Conservation (phyloP, 2,888 invertebrate species). For the Latrodectus hesperus region DNA sequence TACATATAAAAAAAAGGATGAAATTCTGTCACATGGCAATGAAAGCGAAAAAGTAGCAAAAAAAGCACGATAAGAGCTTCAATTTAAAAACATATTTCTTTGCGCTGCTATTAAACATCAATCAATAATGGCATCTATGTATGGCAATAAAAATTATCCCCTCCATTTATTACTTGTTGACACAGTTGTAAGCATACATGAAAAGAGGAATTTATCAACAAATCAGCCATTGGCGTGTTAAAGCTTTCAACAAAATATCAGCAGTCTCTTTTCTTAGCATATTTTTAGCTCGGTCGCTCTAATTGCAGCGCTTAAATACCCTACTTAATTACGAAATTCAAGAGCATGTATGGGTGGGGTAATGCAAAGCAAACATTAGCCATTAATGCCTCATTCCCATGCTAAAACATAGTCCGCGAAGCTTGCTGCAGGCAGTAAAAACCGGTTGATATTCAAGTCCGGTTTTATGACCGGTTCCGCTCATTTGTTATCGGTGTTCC, state of each 20-base stretch:
- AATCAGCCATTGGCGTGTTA: not conserved
- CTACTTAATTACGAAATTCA: constrained; percentile 44
- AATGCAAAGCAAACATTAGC: constrained; percentile 12
- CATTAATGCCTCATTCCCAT: constrained; percentile 36
- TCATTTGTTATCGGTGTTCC: constrained; percentile 43
- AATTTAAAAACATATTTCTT: no score
- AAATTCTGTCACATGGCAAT: no score
- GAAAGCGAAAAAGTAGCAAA: no score
- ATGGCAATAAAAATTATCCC: not conserved
- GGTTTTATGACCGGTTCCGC: constrained; percentile 50
- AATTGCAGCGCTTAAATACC: constrained; percentile 23
- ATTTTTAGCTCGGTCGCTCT: constrained; percentile 29
- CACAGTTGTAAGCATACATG: not conserved
- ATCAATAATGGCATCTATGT: no score
- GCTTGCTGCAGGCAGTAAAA: constrained; percentile 48
- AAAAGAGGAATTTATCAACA: not conserved
- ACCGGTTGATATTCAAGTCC: constrained; percentile 51
- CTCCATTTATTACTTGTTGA: constrained; percentile 1
- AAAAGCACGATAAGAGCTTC: no score
- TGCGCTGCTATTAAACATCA: no score
- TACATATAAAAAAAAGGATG: no score
- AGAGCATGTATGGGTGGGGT: constrained; percentile 4
- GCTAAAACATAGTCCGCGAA: not conserved
- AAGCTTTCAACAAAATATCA: constrained; percentile 2
- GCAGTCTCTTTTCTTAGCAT: constrained; percentile 7